Evolutionary conservation across 37 sponge, comb jelly and placozoan genomes (phyloP).

Genomic region (Cliona cf. orientalis): DNA sequence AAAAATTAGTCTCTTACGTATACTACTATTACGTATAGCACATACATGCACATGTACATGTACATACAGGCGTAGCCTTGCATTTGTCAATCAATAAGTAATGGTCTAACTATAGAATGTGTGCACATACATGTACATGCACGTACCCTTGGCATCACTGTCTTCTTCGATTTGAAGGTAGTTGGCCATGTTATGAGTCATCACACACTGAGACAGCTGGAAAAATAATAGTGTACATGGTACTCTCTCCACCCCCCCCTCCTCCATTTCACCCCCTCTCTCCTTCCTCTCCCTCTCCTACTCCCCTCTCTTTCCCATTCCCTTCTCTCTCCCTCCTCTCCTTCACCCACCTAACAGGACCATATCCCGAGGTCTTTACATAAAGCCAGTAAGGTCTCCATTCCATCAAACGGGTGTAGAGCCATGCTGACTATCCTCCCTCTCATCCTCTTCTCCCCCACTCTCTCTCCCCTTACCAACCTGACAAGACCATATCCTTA

Average conservation of each 20-base stretch:
- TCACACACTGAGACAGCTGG: conserved; percentile 34
- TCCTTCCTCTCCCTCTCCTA: too few relatives aligned
- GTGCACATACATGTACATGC: not conserved
- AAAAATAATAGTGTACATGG: not conserved
- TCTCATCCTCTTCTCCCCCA: conserved; percentile 9
- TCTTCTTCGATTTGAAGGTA: conserved; percentile 17
- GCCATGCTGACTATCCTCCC: conserved; percentile 12
- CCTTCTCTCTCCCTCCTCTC: not conserved
- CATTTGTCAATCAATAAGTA: not conserved
- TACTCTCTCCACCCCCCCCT: too few relatives aligned
- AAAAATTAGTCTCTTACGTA: too few relatives aligned
- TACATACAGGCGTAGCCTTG: too few relatives aligned
- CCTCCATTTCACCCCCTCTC: too few relatives aligned
- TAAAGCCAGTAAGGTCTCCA: conserved; percentile 34
- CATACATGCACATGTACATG: not conserved
- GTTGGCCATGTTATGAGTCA: conserved; percentile 18
- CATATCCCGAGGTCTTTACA: conserved; percentile 43
- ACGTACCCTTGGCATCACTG: not conserved
- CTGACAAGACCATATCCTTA: conserved; percentile 58
- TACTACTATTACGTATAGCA: not conserved
- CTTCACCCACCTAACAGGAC: conserved; percentile 46
- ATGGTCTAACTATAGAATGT: not conserved
- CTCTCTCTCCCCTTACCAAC: conserved; percentile 15
- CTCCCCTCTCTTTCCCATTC: too few relatives aligned
- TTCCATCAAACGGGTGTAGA: conserved; percentile 40